These are phyloP conservation scores for Oreohelix idahoensis DNA, from an alignment of 1,140 invertebrate genomes.

Conservation along the genomic window DNA sequence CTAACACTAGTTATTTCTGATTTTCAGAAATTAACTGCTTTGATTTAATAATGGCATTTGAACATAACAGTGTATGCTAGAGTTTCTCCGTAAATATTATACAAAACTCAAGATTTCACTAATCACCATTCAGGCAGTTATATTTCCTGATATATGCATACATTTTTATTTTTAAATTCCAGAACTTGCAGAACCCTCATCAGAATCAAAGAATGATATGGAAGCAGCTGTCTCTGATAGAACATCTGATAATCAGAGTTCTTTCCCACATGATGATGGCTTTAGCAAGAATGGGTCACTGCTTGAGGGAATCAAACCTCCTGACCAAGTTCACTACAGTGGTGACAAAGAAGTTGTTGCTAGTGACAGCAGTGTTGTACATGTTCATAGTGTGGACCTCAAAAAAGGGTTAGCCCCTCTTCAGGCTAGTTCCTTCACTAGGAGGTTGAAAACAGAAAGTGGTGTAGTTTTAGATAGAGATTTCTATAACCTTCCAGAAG, in stretches of 20 bases:
- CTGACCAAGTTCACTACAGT: not conserved
- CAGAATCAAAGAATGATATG: not conserved
- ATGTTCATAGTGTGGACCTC: constrained; percentile 25
- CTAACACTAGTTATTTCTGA: too few species aligned
- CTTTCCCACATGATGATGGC: not conserved
- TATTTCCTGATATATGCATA: too few species aligned
- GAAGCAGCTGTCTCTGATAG: not conserved
- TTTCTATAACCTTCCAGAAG: constrained; percentile 34
- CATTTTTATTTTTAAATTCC: not conserved
- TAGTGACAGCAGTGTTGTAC: constrained; percentile 5
- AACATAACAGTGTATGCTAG: too few species aligned
- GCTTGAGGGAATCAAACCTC: not conserved
- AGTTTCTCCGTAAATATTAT: too few species aligned
- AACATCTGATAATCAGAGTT: not conserved
- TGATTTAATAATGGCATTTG: too few species aligned
- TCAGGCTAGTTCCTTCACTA: not conserved
- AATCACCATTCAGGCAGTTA: too few species aligned
- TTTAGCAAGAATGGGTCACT: not conserved
- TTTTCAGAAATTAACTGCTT: too few species aligned
- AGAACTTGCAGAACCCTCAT: not conserved
- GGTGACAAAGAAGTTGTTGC: not conserved
- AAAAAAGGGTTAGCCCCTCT: constrained; percentile 11
- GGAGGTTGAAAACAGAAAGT: constrained; percentile 10
- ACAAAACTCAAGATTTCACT: too few species aligned
- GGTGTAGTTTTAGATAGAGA: constrained; percentile 1